Base-by-base conservation (phyloP, 2,113 vertebrate genomes). In the Chelonoidis abingdonii region DNA sequence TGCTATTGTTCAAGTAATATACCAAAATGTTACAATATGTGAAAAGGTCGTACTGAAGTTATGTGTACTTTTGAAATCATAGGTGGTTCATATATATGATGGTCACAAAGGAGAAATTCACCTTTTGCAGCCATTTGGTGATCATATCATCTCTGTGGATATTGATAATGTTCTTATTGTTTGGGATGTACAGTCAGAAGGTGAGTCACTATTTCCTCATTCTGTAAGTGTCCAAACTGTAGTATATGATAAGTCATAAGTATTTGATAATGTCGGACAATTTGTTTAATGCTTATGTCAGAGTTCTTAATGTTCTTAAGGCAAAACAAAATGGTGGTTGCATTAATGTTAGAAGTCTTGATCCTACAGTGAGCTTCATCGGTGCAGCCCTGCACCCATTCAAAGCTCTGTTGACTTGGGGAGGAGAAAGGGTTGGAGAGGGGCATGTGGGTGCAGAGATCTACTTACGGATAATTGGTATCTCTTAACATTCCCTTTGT, bases 81-180 rank as follows among this genome's bases (percentile, higher is more conserved):
- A 99, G 99, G 98, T 99, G 72, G 99, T 99, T 93, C 98, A 99
- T 97, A 98, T 97, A 41, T 99, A 99, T 97, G 95, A 95, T 29
- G 99, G 99, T 92, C 99, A 99, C 94, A 98, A 97, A 84, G 98
- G 98, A 94, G 98, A 98, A 88, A 99, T 99, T 93, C 99, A 98
- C 54, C 98, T 99, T 88, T 96, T 99, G 19, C 98, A 99, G 89
- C 98, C 99, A 38, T 99, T 99, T 96, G 99, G 99, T 4, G 99
- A 99, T 97, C 99, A 99, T 69, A 84, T 99, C 72, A 98, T 99
- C 80, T 99, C 99, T 85, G 98, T 99, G 25, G 99, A 99, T 98
- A 93, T 95, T 27, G 97, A 98, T n/a, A 99, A 99, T 89, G 44
- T 98, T 89, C 98, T 99, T 97, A 99, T 99, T 69, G 98, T 99